Percentiles rank a stretch among this genome's conserved stretches.
phyloP scores from a whole-genome alignment of 2,888 invertebrate genomes.

The Blera fallax region DNA sequence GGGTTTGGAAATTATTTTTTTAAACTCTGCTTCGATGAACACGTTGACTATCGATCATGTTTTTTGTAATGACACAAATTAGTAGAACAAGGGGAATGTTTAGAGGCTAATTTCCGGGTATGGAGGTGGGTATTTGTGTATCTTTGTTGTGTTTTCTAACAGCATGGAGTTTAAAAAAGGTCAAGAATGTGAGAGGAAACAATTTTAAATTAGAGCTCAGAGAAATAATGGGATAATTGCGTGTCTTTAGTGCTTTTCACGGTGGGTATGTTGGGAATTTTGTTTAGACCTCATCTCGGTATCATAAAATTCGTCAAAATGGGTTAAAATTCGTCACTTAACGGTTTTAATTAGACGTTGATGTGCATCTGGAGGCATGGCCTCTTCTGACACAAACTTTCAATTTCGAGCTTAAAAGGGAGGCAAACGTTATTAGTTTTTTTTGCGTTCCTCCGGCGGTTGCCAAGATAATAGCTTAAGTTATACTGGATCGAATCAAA shows the following conservation, averaged over 20 bases:
- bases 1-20: constrained; percentile 14
- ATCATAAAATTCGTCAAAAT: no score
- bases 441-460: no score
- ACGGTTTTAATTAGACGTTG: no score
- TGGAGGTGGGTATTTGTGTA: neutral
- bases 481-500: no score
- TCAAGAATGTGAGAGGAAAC: constrained; percentile 1
- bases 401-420: no score
- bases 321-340: no score
- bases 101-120: constrained; percentile 34
- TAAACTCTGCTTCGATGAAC: constrained; percentile 12
- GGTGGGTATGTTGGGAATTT: neutral
- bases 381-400: no score
- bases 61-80: constrained; percentile 31
- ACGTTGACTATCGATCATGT: constrained; percentile 39
- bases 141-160: constrained; percentile 45
- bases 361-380: no score
- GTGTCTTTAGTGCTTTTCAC: neutral
- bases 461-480: no score
- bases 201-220: neutral
- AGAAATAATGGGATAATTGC: neutral
- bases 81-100: constrained; percentile 17
- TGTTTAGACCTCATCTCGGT: no score
- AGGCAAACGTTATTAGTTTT: no score
- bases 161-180: constrained; percentile 15